These are phyloP conservation scores for Lordiphosa collinella DNA, from an alignment of 1,140 invertebrate genomes.

Conservation along the genomic window DNA sequence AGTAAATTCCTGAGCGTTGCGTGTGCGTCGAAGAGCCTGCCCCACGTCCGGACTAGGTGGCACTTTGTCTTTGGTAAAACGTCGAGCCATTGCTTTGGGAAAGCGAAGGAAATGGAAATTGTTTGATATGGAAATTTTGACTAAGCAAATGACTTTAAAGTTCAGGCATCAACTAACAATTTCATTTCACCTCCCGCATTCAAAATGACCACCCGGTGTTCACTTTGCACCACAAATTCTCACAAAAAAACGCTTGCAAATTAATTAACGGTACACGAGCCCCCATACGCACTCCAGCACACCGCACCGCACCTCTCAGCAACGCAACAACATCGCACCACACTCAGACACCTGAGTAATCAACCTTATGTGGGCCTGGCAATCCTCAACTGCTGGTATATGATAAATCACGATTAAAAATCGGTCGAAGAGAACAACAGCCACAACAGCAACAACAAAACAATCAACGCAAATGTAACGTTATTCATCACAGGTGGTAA, in stretches of 20 bases:
- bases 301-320: slow-evolving; percentile 4
- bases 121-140: slow-evolving; percentile 2
- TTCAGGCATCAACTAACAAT: neutral
- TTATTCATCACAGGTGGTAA: slow-evolving; percentile 77
- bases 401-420: slow-evolving; percentile 63
- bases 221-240: slow-evolving; percentile 49
- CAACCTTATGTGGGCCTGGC: slow-evolving; percentile 70
- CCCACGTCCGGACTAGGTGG: slow-evolving; percentile 15
- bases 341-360: slow-evolving; percentile 70
- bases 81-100: slow-evolving; percentile 27
- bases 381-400: slow-evolving; percentile 16
- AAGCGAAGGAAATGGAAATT: neutral
- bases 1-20: slow-evolving; percentile 27
- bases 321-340: slow-evolving; percentile 4
- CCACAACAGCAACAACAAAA: slow-evolving; percentile 25
- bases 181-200: slow-evolving; percentile 24
- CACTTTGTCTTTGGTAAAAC: neutral
- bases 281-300: slow-evolving; percentile 15
- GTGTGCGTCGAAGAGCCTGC: slow-evolving; percentile 17
- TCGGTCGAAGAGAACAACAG: neutral
- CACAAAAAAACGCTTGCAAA: slow-evolving; percentile 49
- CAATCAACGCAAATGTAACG: slow-evolving; percentile 70
- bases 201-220: slow-evolving; percentile 38
- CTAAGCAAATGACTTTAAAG: slow-evolving; percentile 1
- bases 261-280: slow-evolving; percentile 71